Conservation (phyloP, 2,888 invertebrate species). For the Eristalinus sepulchralis region DNA sequence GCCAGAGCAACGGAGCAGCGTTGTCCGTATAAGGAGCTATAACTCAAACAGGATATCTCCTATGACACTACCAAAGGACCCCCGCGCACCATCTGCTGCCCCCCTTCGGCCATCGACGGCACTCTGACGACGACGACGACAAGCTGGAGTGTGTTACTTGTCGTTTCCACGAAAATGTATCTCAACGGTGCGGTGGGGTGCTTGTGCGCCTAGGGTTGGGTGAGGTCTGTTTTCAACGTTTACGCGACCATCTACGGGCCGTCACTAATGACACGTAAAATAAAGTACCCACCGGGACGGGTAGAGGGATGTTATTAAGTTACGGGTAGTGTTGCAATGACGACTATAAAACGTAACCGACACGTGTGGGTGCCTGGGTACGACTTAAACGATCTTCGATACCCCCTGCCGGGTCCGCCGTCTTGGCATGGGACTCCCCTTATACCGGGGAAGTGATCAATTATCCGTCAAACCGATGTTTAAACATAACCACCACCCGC, state of each 20-base stretch:
- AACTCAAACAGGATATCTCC: slow-evolving; percentile 64
- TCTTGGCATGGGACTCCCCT: background rate
- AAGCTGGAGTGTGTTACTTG: slow-evolving; percentile 46
- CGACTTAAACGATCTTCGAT: background rate
- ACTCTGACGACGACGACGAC: background rate
- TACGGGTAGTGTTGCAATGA: slow-evolving; percentile 60
- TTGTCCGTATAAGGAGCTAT: slow-evolving; percentile 56
- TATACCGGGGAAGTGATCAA: slow-evolving; percentile 31
- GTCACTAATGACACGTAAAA: slow-evolving; percentile 65
- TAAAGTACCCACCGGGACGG: slow-evolving; percentile 20
- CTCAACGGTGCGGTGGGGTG: background rate
- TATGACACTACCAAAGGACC: slow-evolving; percentile 41
- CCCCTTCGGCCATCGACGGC: too few species aligned
- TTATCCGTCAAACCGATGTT: slow-evolving; percentile 25
- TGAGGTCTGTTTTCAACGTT: slow-evolving; percentile 28
- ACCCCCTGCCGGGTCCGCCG: background rate
- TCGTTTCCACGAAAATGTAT: slow-evolving; percentile 50
- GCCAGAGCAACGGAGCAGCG: background rate
- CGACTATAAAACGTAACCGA: slow-evolving; percentile 59
- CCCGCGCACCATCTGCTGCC: background rate
- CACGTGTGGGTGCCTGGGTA: slow-evolving; percentile 54
- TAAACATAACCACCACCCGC: slow-evolving; percentile 40
- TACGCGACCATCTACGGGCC: slow-evolving; percentile 51
- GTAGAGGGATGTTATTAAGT: slow-evolving; percentile 41
- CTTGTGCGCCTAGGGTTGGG: background rate